These are phyloP conservation scores for Sebastes wilsoni DNA, from an alignment of 2,797 vertebrate species.

Conservation along the genomic window DNA sequence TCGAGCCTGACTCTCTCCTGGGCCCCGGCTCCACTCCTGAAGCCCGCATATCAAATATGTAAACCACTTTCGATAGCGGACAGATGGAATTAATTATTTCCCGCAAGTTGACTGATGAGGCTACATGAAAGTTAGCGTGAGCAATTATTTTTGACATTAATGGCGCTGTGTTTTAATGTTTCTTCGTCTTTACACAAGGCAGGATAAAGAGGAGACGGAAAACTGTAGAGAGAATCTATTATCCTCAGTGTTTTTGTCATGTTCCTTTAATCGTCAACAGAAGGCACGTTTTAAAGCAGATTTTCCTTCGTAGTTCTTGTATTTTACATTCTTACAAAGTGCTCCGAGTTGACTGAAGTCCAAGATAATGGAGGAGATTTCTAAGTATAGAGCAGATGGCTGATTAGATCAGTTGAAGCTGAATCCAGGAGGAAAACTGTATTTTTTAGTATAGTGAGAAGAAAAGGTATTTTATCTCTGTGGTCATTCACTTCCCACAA, in stretches of 20 bases:
- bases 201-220: neutral
- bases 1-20: constrained; percentile 77
- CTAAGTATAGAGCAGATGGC: neutral
- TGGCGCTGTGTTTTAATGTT: constrained; percentile 33
- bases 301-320: neutral
- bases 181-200: neutral
- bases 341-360: neutral
- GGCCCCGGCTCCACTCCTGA: constrained; percentile 67
- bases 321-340: neutral
- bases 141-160: constrained; percentile 74
- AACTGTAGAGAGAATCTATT: neutral
- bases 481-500: neutral
- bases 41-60: constrained; percentile 77
- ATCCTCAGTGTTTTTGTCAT: constrained; percentile 9
- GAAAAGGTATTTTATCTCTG: neutral
- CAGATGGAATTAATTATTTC: constrained; percentile 81
- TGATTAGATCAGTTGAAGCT: neutral
- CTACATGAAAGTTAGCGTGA: constrained; percentile 65
- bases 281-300: neutral
- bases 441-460: neutral
- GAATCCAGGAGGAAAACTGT: neutral
- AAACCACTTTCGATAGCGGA: constrained; percentile 75
- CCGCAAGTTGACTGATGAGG: constrained; percentile 73
- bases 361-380: neutral
- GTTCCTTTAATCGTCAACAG: constrained; percentile 13